Percentiles rank a stretch among this genome's conserved stretches.
Conservation (phyloP, 2,113 vertebrate genomes). For the Bubo scandiacus region DNA sequence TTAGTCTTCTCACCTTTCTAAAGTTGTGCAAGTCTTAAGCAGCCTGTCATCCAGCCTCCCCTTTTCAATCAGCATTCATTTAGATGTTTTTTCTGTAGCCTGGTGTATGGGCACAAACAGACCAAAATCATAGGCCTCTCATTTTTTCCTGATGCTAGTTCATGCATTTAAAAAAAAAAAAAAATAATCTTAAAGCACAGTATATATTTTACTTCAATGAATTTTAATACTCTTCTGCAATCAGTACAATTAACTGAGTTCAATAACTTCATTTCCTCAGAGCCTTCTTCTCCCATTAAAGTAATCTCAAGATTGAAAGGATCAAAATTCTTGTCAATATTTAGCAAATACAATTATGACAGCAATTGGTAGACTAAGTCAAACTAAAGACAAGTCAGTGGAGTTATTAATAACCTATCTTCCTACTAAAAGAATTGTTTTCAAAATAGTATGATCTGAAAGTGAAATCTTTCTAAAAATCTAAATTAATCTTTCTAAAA, state of each 20-base stretch:
- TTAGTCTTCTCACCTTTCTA: background rate
- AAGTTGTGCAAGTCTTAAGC: background rate
- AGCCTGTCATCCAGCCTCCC: background rate
- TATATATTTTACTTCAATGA: background rate
- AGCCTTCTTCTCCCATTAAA: conserved; percentile 20
- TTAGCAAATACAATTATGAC: background rate
- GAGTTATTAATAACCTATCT: background rate
- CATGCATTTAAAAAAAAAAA: background rate
- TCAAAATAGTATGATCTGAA: background rate
- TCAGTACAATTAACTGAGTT: conserved; percentile 48
- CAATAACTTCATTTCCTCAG: conserved; percentile 13
- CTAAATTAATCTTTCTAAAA: background rate
- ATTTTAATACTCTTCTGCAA: conserved; percentile 54
- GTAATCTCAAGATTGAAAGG: conserved; percentile 31
- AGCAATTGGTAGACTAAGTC: background rate
- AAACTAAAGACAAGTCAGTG: background rate
- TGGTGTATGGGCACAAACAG: background rate
- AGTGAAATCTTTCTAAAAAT: background rate
- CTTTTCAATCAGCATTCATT: background rate
- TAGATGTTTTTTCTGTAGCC: background rate
- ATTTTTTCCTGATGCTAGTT: background rate
- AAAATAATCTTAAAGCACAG: background rate
- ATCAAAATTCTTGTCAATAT: background rate
- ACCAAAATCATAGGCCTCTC: background rate
- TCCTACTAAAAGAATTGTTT: background rate